Evolutionary conservation across 2,797 vertebrate species (phyloP), one percentile per base, ranked within the genome.

Genomic region (Pangasius mekongensis): DNA sequence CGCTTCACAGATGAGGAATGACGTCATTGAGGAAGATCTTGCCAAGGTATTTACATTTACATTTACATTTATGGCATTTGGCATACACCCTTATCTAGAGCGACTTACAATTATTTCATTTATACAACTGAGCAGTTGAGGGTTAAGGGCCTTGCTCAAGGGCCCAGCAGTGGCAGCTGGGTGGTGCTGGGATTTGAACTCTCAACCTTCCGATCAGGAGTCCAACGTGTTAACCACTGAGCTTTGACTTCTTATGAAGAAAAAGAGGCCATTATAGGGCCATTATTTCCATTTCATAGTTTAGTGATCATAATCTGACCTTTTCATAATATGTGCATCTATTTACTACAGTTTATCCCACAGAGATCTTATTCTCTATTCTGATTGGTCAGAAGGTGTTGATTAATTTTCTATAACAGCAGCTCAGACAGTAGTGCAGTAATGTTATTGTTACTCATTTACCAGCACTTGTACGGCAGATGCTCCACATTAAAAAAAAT

Each of bases 1-100:
- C 91, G 98, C 98, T 80, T 98, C 99, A 76, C 98, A 99, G 90
- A 99, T 99, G 99, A 97, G 99, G 94, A 99, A 99, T 91, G 99
- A 99, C 93, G 98, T 99, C 90, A 99, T 99, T 89, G 99, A 99
- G 94, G 98, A 99, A 93, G 99, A 99, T 90, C 95, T 99, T 92
- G 98, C 98, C 90, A 99, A 99, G 98, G 99, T 99, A 96, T 43
- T 43, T 43, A 43, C 39, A 5, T 43, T 43, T 43, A 43, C 39
- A 4, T 39, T 39, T 39, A 39, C 39, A 43, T 5, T 43, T 43
- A 43, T 43, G 43, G 43, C 43, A 7, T 43, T 43, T 43, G 43
- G 43, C 5, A 43, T 5, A 43, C 0, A 5, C 43, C 43, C 43
- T 43, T 7, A 43, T 43, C 43, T 5, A 43, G 43, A 43, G 43